Evolutionary conservation across 2,888 invertebrate genomes (phyloP).

Genomic region (Lycocerus yunnanus): DNA sequence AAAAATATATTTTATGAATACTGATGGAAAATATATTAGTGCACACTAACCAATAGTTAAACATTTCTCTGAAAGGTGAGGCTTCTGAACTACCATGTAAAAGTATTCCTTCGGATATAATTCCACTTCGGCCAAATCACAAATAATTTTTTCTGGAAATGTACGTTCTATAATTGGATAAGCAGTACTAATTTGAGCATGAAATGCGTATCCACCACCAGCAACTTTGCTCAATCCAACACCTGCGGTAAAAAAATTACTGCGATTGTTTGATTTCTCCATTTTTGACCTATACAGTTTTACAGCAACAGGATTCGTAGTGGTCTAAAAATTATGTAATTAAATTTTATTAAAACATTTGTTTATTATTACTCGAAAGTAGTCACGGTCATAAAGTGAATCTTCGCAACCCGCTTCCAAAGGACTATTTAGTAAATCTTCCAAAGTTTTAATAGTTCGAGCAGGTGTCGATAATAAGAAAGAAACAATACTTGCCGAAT

Average conservation of each 20-base stretch:
- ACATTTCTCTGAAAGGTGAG: slow-evolving; percentile 48
- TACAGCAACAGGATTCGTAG: slow-evolving; percentile 63
- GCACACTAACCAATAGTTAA: slow-evolving; percentile 62
- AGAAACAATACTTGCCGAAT: slow-evolving; percentile 72
- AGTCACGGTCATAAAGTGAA: slow-evolving; percentile 66
- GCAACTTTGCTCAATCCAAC: slow-evolving; percentile 43
- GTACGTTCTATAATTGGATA: slow-evolving; percentile 48
- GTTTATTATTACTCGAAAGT: slow-evolving; percentile 59
- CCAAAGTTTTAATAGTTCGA: slow-evolving; percentile 63
- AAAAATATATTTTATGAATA: slow-evolving; percentile 34
- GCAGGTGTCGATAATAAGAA: slow-evolving; percentile 65
- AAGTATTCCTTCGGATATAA: slow-evolving; percentile 65
- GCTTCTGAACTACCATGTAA: slow-evolving; percentile 61
- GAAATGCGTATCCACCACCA: slow-evolving; percentile 49
- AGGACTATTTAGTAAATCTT: slow-evolving; percentile 63
- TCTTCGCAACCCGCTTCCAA: slow-evolving; percentile 67
- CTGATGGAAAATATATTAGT: background rate
- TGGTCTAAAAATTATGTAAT: slow-evolving; percentile 55
- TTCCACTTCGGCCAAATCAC: slow-evolving; percentile 48
- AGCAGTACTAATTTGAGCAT: slow-evolving; percentile 47
- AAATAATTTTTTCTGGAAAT: slow-evolving; percentile 45
- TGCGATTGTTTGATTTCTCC: slow-evolving; percentile 30
- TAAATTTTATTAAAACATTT: background rate
- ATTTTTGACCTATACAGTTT: slow-evolving; percentile 66
- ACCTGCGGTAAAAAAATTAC: slow-evolving; percentile 41